phyloP scores from a whole-genome alignment of 2,797 vertebrate species.

The Microctenopoma stevenorrisi region DNA sequence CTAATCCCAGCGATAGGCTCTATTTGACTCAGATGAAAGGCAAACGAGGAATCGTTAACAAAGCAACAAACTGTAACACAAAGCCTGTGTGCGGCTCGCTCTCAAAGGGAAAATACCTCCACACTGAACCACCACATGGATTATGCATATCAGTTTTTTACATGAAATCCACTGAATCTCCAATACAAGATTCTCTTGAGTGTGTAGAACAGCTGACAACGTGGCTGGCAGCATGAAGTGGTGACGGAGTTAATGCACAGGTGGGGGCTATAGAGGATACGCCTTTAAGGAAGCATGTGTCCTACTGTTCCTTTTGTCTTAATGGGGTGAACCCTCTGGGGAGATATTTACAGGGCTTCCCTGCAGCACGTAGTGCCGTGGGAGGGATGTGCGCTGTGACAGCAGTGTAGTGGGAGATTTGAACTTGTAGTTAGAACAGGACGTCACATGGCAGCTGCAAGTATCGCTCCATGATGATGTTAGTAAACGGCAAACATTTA shows the following conservation, averaged over 20 bases:
- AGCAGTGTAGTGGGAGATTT: slow-evolving; percentile 29
- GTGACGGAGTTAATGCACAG: slow-evolving; percentile 53
- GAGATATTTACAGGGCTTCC: slow-evolving; percentile 47
- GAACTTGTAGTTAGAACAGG: slow-evolving; percentile 6
- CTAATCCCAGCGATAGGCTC: slow-evolving; percentile 51
- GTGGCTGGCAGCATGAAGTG: slow-evolving; percentile 31
- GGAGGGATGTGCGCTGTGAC: slow-evolving; percentile 39
- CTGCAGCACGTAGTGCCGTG: slow-evolving; percentile 25
- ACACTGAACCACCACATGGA: slow-evolving; percentile 44
- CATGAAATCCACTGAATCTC: slow-evolving; percentile 37
- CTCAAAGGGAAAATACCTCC: slow-evolving; percentile 46
- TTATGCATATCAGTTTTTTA: slow-evolving; percentile 61
- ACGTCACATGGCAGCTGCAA: slow-evolving; percentile 42
- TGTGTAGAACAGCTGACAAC: slow-evolving; percentile 43
- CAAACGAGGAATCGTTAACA: slow-evolving; percentile 62
- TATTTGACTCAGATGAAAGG: slow-evolving; percentile 58
- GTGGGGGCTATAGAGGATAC: slow-evolving; percentile 47
- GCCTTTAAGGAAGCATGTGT: slow-evolving; percentile 44
- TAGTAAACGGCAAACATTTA: background rate
- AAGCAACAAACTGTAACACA: slow-evolving; percentile 48
- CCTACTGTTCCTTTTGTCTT: slow-evolving; percentile 63
- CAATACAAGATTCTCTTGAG: slow-evolving; percentile 53
- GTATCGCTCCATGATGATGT: slow-evolving; percentile 18
- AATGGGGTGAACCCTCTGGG: slow-evolving; percentile 54
- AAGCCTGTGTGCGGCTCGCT: slow-evolving; percentile 19